Evolutionary conservation across 2,797 vertebrate species (phyloP).

Genomic region (Coreius guichenoti): DNA sequence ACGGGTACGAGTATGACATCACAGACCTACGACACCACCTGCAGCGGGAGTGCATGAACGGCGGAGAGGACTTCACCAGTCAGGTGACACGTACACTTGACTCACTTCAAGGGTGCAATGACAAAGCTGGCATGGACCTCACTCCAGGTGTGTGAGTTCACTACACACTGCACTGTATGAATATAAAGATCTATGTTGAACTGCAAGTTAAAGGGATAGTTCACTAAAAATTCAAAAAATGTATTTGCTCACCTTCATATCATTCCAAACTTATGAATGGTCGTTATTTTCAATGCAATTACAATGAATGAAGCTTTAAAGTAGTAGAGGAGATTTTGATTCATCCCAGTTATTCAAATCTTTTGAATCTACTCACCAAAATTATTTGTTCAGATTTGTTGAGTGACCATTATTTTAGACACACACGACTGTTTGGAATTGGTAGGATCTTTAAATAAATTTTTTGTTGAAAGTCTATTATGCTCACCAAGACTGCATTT

Average conservation of each 20-base stretch:
- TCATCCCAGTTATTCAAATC: neutral
- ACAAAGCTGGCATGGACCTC: conserved; percentile 95
- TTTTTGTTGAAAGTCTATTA: neutral
- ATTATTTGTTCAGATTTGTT: neutral
- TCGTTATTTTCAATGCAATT: neutral
- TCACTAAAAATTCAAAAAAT: neutral
- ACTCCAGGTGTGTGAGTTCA: conserved; percentile 84
- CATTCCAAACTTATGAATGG: neutral
- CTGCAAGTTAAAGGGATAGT: neutral
- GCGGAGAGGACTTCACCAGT: conserved; percentile 95
- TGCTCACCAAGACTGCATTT: neutral
- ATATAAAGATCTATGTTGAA: neutral
- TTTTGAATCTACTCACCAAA: neutral
- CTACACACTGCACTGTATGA: neutral
- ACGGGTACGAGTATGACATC: conserved; percentile 98
- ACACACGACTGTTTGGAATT: neutral
- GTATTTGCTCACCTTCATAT: neutral
- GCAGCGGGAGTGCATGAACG: conserved; percentile 98
- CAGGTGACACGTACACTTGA: conserved; percentile 96
- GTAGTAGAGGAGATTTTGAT: neutral
- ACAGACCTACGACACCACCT: conserved; percentile 96
- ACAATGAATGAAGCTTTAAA: neutral
- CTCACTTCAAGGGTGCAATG: conserved; percentile 96
- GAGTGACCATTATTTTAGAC: neutral
- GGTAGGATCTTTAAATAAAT: accelerated